Conservation (phyloP, 2,797 vertebrate genomes). For the Novumbra hubbsi region DNA sequence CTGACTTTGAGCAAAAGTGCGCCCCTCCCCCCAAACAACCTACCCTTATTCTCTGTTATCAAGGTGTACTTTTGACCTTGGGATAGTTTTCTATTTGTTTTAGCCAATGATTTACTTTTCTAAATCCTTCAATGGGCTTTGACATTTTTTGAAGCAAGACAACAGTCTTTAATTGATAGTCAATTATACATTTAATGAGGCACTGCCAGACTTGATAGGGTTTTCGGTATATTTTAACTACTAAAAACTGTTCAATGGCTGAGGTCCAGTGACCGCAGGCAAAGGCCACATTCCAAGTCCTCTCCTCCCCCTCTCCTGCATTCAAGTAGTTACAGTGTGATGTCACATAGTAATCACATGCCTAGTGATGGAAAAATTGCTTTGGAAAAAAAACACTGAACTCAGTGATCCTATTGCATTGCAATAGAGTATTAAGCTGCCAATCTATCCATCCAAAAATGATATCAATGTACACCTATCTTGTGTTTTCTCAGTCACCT, state of each 20-base stretch:
- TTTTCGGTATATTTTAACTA: constrained; percentile 13
- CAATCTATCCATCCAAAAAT: background rate
- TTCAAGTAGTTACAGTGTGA: constrained; percentile 50
- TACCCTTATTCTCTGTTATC: constrained; percentile 48
- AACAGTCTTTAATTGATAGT: background rate
- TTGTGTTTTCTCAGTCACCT: constrained; percentile 5
- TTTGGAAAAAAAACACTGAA: constrained; percentile 15
- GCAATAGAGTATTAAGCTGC: constrained; percentile 1
- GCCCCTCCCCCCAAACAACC: constrained; percentile 2
- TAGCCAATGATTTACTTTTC: constrained; percentile 72
- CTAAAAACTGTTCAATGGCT: background rate
- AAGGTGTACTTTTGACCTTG: constrained; percentile 63
- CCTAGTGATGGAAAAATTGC: constrained; percentile 48
- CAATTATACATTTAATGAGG: no score
- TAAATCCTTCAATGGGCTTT: constrained; percentile 3
- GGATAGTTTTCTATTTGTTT: constrained; percentile 51
- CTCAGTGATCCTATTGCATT: constrained; percentile 5
- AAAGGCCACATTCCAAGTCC: constrained; percentile 53
- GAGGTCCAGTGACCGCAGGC: constrained; percentile 28
- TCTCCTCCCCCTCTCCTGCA: constrained; percentile 25
- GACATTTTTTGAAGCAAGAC: constrained; percentile 31
- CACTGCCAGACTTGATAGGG: background rate
- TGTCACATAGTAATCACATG: constrained; percentile 61
- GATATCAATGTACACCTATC: background rate
- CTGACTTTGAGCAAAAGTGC: constrained; percentile 1